Evolutionary conservation across 1,140 invertebrate genomes (phyloP), one percentile per base, ranked within the genome.

Genomic region (Pinna nobilis): DNA sequence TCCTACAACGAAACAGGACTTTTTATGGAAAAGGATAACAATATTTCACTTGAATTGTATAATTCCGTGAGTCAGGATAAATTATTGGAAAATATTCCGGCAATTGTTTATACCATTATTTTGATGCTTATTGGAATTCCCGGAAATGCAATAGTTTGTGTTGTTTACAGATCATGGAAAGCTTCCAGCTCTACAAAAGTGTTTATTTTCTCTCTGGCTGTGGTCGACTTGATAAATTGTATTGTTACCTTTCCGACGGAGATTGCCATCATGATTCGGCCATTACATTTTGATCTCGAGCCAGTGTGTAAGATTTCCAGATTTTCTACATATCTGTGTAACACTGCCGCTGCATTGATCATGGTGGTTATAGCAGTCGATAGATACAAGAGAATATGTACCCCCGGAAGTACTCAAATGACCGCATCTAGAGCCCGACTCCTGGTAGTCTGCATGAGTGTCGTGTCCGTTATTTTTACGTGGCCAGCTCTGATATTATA

Each of bases 91-190:
- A 41, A 63, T 13, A 63, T 44, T 23, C 32, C 59, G 5, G 59
- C 59, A 6, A 63, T 84, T 11, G 25, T 81, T 3, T 75, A 78
- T 47, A 68, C 79, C 3, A 57, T 63, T 15, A 15, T 81, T 15
- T 50, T 82, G 25, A 74, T 84, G 35, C 30, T 79, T 18, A 37
- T 79, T 18, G 82, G 80, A 13, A 23, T 72, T 1, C 70, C 80
- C 32, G 82, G 82, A n/a, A 84, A 84, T 69, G 41, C 65, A 1
- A 37, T 80, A 2, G 80, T 81, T 1, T 77, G 77, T 39, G 69
- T 70, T 49, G 71, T 84, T 7, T 84, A 82, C 51, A 63, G 49
- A n/a, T 35, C 47, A 7, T 79, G 77, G 69, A 70, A 73, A 47
- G 72, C 67, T 25, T 51, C 70, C 32, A 79, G 74, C 50, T 75